A percentile compares a stretch with the other conserved stretches of the same genome.
phyloP scores from a whole-genome alignment of 2,797 vertebrate species.

The Molossus molossus region DNA sequence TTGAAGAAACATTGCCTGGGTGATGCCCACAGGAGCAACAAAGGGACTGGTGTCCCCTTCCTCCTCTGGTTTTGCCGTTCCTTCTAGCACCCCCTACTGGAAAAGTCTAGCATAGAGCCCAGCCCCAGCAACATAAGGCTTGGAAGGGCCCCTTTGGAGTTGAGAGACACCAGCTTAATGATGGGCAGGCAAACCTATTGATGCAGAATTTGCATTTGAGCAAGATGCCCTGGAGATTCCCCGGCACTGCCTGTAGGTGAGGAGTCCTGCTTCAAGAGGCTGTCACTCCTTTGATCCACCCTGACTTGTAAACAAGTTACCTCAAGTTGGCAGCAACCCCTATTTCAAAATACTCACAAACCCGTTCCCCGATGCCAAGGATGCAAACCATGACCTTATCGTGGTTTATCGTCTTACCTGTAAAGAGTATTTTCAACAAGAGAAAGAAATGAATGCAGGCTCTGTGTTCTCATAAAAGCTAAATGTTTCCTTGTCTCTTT shows the following conservation, averaged over 20 bases:
- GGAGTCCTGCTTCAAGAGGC: not conserved
- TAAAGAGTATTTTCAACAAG: not conserved
- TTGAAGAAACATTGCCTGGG: not conserved
- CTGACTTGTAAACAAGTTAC: not conserved
- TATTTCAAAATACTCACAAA: not conserved
- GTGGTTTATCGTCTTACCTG: not conserved
- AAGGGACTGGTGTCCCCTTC: not conserved
- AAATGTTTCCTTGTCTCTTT: not conserved
- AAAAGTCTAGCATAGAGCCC: not conserved
- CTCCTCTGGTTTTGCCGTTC: not conserved
- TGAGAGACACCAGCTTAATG: not conserved
- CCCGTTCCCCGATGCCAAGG: not conserved
- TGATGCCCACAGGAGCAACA: not conserved
- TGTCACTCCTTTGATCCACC: not conserved
- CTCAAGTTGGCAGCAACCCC: not conserved
- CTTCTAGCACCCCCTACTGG: not conserved
- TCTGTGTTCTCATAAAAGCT: not conserved
- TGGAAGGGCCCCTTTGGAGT: not conserved
- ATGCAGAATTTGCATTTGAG: not conserved
- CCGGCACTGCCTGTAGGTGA: not conserved
- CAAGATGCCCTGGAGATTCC: not conserved
- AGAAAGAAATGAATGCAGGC: slow-evolving; percentile 3
- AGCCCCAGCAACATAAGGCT: not conserved
- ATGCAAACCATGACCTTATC: not conserved
- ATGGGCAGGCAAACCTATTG: not conserved